phyloP scores from a whole-genome alignment of 2,797 vertebrate genomes.

The Liasis olivaceus region DNA sequence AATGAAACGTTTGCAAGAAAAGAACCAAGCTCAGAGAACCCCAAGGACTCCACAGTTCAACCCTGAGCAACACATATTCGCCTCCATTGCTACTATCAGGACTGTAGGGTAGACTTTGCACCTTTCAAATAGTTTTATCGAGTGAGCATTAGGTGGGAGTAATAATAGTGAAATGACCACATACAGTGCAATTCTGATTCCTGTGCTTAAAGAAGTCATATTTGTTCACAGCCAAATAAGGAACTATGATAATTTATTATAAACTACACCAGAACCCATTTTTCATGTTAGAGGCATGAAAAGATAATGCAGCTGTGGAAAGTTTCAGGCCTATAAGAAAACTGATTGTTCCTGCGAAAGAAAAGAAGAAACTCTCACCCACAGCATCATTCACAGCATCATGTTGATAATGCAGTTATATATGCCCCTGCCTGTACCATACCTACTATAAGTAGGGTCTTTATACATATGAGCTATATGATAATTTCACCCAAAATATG shows the following conservation, averaged over 20 bases:
- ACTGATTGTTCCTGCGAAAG: slow-evolving; percentile 70
- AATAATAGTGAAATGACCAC: background rate
- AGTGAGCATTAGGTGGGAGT: background rate
- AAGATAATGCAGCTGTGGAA: slow-evolving; percentile 71
- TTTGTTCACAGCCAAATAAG: slow-evolving; percentile 43
- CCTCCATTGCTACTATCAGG: too few relatives aligned
- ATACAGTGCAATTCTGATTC: background rate
- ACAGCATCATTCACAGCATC: slow-evolving; percentile 46
- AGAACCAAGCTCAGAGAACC: too few relatives aligned
- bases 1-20: too few relatives aligned
- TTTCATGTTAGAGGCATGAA: slow-evolving; percentile 68
- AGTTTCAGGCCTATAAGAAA: slow-evolving; percentile 72
- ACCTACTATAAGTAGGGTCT: background rate
- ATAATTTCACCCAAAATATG: slow-evolving; percentile 63
- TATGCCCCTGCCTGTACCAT: background rate
- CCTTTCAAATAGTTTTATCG: background rate
- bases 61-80: too few relatives aligned
- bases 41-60: too few relatives aligned
- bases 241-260: slow-evolving; percentile 74
- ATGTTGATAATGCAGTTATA: slow-evolving; percentile 4
- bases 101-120: too few relatives aligned
- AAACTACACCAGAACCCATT: slow-evolving; percentile 71
- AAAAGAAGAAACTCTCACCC: slow-evolving; percentile 57
- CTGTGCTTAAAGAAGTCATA: slow-evolving; percentile 30
- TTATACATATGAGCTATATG: slow-evolving; percentile 21